Evolutionary conservation across 2,888 invertebrate species (phyloP).

Genomic region (Theristus sp.): DNA sequence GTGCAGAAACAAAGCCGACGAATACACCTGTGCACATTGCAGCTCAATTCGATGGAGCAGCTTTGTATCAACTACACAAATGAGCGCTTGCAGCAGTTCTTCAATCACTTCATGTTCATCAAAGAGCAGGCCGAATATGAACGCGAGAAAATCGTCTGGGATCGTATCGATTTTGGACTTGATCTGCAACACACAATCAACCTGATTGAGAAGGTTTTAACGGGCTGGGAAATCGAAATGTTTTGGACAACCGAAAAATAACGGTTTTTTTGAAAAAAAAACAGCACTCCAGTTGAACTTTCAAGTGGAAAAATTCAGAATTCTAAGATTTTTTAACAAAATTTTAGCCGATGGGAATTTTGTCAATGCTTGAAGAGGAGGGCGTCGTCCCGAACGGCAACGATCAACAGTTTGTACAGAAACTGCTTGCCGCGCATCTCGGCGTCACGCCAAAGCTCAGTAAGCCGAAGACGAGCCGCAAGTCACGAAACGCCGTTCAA

Average conservation of each 20-base stretch:
- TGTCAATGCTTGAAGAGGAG: constrained; percentile 25
- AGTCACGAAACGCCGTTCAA: constrained; percentile 16
- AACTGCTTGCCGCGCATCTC: constrained; percentile 14
- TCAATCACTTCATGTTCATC: constrained; percentile 27
- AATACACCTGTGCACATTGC: too few relatives aligned
- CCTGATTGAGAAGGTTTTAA: constrained; percentile 24
- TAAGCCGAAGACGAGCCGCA: constrained; percentile 24
- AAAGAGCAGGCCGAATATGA: constrained; percentile 22
- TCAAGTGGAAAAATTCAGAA: too few relatives aligned
- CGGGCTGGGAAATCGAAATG: too few relatives aligned
- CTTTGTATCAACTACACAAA: constrained; percentile 28
- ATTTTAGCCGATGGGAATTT: constrained; percentile 23
- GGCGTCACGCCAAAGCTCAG: constrained; percentile 12
- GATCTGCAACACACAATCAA: constrained; percentile 23
- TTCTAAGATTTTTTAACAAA: too few relatives aligned
- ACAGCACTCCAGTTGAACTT: too few relatives aligned
- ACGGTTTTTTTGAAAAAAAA: neutral
- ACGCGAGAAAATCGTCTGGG: constrained; percentile 39
- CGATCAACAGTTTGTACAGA: constrained; percentile 19
- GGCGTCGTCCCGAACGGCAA: constrained; percentile 26
- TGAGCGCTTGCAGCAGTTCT: constrained; percentile 26
- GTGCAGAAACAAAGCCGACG: too few relatives aligned
- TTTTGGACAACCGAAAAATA: too few relatives aligned
- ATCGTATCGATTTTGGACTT: constrained; percentile 63
- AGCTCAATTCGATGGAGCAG: constrained; percentile 25